Evolutionary conservation across 2,797 vertebrate species (phyloP).

Genomic region (Enteromius fasciolatus): DNA sequence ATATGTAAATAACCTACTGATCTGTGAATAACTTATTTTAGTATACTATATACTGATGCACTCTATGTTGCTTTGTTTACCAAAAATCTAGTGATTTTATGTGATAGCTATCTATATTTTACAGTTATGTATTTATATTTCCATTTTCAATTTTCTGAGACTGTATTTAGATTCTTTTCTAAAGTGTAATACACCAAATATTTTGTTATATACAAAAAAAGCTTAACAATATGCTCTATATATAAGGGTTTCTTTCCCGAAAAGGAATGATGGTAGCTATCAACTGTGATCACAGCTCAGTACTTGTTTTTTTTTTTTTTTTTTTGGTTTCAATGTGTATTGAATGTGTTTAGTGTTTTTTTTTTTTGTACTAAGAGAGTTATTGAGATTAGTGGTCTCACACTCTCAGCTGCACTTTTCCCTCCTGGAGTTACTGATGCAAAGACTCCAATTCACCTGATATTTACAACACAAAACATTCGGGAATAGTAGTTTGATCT

Average conservation of each 20-base stretch:
- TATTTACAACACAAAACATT: not conserved
- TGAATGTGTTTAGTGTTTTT: not conserved
- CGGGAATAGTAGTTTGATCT: not conserved
- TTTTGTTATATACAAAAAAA: slow-evolving; percentile 21
- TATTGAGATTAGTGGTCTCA: not conserved
- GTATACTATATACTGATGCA: slow-evolving; percentile 54
- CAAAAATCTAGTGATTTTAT: slow-evolving; percentile 56
- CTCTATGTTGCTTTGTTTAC: slow-evolving; percentile 69
- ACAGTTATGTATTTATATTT: slow-evolving; percentile 52
- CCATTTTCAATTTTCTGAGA: slow-evolving; percentile 48
- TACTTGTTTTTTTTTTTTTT: not conserved
- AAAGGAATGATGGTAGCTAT: not conserved
- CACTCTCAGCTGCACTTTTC: slow-evolving; percentile 33
- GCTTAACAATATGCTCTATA: not conserved
- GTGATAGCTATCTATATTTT: slow-evolving; percentile 45
- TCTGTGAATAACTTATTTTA: slow-evolving; percentile 68
- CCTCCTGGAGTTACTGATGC: not conserved
- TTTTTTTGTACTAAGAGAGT: slow-evolving; percentile 14
- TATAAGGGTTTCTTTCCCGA: not conserved
- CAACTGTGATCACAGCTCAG: not conserved
- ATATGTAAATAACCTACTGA: slow-evolving; percentile 62
- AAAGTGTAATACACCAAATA: slow-evolving; percentile 2
- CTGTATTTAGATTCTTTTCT: slow-evolving; percentile 19
- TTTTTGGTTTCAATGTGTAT: not conserved
- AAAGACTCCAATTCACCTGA: not conserved